Percentiles rank a stretch among this genome's conserved stretches.
These are phyloP conservation scores for Tipula vernalis DNA, from an alignment of 2,888 invertebrate genomes.

Conservation along the genomic window DNA sequence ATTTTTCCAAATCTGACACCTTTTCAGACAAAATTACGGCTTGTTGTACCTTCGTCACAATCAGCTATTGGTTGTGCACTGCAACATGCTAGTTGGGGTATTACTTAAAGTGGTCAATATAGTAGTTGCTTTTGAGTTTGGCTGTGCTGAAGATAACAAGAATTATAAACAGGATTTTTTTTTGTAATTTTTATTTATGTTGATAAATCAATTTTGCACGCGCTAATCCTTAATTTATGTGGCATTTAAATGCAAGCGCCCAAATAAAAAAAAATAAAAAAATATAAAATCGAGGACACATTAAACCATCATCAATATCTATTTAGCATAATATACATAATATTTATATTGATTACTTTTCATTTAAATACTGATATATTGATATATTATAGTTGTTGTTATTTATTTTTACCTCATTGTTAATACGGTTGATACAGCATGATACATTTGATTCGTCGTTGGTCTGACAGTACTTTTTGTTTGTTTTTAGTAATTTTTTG, in stretches of 20 bases:
- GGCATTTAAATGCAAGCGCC: not conserved
- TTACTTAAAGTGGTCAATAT: too few species aligned
- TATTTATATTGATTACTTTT: constrained; percentile 15
- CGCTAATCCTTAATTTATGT: not conserved
- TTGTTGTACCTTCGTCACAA: too few species aligned
- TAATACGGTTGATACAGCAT: constrained; percentile 88
- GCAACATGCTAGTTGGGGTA: too few species aligned
- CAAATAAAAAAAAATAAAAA: not conserved
- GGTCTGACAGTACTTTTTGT: not conserved
- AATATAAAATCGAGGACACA: not conserved
- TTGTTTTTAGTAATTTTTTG: not conserved
- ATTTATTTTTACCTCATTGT: constrained; percentile 64
- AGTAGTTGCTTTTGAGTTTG: too few species aligned
- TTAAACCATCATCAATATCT: not conserved
- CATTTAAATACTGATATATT: constrained; percentile 6
- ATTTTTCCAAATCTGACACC: too few species aligned
- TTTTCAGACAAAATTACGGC: too few species aligned
- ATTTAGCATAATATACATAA: not conserved
- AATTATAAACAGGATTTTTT: too few species aligned
- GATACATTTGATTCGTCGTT: constrained; percentile 77
- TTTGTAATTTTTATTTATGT: too few species aligned
- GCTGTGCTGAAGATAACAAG: too few species aligned
- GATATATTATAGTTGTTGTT: constrained; percentile 11
- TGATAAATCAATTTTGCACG: not conserved
- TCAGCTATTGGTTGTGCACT: too few species aligned